A percentile compares a stretch with the other conserved stretches of the same genome.
phyloP scores from a whole-genome alignment of 2,113 vertebrate genomes.

The Hippotragus niger region DNA sequence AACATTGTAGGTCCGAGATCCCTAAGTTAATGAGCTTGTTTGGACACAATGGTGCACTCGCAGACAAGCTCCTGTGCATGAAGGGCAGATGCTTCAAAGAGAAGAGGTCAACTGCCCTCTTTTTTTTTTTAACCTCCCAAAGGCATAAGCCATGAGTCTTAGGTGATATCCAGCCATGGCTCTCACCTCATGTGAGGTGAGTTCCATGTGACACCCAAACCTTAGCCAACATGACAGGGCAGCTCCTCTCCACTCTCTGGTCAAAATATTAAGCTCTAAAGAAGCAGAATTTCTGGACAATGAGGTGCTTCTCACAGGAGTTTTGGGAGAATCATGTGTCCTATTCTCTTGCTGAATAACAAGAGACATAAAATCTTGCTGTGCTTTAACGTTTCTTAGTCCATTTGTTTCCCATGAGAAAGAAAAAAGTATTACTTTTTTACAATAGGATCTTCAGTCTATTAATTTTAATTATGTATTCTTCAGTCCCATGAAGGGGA shows the following conservation, averaged over 20 bases:
- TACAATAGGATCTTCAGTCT: not conserved
- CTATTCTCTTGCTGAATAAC: not conserved
- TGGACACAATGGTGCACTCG: not conserved
- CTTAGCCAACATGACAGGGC: not conserved
- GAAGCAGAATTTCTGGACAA: not conserved
- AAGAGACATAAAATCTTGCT: not conserved
- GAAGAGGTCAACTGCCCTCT: not conserved
- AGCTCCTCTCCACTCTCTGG: not conserved
- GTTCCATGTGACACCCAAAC: not conserved
- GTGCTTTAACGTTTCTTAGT: not conserved
- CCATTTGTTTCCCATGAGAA: not conserved
- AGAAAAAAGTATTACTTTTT: not conserved
- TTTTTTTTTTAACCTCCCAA: not conserved
- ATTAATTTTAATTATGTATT: slow-evolving; percentile 33
- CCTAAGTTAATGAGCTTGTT: not conserved
- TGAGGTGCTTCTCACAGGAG: not conserved
- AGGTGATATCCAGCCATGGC: not conserved
- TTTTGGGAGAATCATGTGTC: not conserved
- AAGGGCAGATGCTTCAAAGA: not conserved
- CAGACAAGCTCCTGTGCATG: not conserved
- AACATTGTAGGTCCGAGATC: not conserved
- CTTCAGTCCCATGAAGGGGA: not conserved
- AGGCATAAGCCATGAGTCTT: not conserved
- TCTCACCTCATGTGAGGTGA: not conserved
- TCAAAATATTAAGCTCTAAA: not conserved